Percentiles rank a stretch among this genome's conserved stretches.
Conservation (phyloP, 1,140 invertebrate genomes). For the Venustaconcha ellipsiformis region DNA sequence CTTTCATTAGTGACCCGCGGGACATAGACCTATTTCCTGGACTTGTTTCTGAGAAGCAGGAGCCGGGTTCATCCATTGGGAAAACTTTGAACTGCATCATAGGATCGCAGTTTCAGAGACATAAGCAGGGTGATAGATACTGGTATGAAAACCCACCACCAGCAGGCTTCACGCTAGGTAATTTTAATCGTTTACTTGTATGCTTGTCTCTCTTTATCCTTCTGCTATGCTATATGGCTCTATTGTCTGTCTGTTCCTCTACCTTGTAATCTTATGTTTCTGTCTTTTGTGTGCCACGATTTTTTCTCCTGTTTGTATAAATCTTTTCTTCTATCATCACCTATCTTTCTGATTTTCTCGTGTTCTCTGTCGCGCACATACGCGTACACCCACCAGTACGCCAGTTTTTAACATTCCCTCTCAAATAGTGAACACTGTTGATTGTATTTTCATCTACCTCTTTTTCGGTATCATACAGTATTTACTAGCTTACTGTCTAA, state of each 20-base stretch:
- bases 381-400: too few species aligned
- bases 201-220: not conserved
- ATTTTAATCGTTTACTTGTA: not conserved
- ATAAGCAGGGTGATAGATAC: conserved; percentile 26
- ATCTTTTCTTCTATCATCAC: too few species aligned
- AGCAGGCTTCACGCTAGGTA: conserved; percentile 18
- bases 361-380: too few species aligned
- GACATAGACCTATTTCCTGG: conserved; percentile 32
- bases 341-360: too few species aligned
- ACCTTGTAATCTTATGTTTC: not conserved
- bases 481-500: not conserved
- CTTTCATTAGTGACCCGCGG: conserved; percentile 4
- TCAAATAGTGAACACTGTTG: too few species aligned
- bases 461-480: too few species aligned
- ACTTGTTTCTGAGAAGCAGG: conserved; percentile 22
- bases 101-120: conserved; percentile 20
- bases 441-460: too few species aligned
- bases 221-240: not conserved
- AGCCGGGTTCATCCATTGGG: conserved; percentile 17
- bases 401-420: too few species aligned
- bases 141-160: conserved; percentile 27
- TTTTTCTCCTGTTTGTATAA: not conserved
- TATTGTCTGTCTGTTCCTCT: not conserved
- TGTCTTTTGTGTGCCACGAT: not conserved
- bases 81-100: conserved; percentile 28